Conservation (phyloP, 2,888 invertebrate genomes). For the Machimus atricapillus region DNA sequence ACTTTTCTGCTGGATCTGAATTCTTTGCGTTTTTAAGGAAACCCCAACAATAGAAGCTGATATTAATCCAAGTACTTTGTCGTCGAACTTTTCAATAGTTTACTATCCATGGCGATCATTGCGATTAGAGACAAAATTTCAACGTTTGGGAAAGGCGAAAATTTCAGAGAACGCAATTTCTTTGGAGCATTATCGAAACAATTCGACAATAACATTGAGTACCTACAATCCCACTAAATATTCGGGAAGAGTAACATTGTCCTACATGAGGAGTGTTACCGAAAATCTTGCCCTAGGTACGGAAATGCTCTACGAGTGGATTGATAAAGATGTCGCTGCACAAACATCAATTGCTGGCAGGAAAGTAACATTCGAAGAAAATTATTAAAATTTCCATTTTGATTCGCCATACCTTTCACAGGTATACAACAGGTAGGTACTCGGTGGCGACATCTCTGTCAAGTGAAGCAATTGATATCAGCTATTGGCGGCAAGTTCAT, state of each 20-base stretch:
- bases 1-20: not conserved
- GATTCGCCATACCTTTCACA: slow-evolving; percentile 39
- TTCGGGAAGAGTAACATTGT: slow-evolving; percentile 56
- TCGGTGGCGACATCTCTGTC: slow-evolving; percentile 57
- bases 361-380: slow-evolving; percentile 37
- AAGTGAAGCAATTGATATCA: slow-evolving; percentile 57
- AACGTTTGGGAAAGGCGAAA: slow-evolving; percentile 51
- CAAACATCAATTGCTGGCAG: slow-evolving; percentile 56
- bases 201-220: slow-evolving; percentile 56
- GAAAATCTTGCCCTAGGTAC: slow-evolving; percentile 56
- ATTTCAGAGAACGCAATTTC: slow-evolving; percentile 54
- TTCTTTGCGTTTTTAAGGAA: slow-evolving; percentile 50
- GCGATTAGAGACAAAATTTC: slow-evolving; percentile 53
- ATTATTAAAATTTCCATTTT: slow-evolving; percentile 48
- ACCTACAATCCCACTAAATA: slow-evolving; percentile 55
- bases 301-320: slow-evolving; percentile 59
- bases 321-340: slow-evolving; percentile 50
- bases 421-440: slow-evolving; percentile 55
- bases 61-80: slow-evolving; percentile 59
- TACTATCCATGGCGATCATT: slow-evolving; percentile 54
- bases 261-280: slow-evolving; percentile 57
- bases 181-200: slow-evolving; percentile 53
- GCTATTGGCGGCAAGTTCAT: slow-evolving; percentile 60
- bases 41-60: slow-evolving; percentile 59
- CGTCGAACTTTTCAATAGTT: slow-evolving; percentile 57